Conservation (phyloP, 2,888 invertebrate genomes). For the Macaria notata region DNA sequence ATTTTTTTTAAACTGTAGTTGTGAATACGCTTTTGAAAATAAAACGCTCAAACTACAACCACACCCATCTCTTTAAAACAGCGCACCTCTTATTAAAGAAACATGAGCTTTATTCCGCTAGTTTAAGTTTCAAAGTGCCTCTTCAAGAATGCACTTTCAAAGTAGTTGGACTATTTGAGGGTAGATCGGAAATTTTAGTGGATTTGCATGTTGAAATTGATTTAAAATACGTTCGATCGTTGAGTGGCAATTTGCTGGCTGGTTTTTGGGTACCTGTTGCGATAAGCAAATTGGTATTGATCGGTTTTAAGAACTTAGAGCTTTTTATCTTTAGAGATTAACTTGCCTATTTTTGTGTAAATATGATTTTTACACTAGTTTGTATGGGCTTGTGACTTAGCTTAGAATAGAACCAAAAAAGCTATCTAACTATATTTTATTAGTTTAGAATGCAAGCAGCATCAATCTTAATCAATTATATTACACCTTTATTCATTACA, state of each 20-base stretch:
- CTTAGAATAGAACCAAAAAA: no score
- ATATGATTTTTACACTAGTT: no score
- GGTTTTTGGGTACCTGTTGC: background rate
- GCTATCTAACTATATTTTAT: no score
- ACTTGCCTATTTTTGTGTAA: no score
- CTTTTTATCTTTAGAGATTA: no score
- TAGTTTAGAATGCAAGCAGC: no score
- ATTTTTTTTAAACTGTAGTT: no score
- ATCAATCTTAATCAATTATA: no score
- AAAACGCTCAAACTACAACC: background rate
- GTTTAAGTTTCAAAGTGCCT: constrained; percentile 10
- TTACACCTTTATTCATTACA: no score
- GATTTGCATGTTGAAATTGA: constrained; percentile 22
- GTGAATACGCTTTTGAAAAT: no score
- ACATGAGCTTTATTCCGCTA: constrained; percentile 9
- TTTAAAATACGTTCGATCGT: constrained; percentile 17
- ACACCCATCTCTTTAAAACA: constrained; percentile 10
- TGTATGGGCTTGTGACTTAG: no score
- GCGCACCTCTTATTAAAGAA: constrained; percentile 5
- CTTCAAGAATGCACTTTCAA: constrained; percentile 2
- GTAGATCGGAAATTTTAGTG: constrained; percentile 19
- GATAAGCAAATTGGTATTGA: background rate
- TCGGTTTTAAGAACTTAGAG: no score
- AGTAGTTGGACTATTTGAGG: constrained; percentile 6
- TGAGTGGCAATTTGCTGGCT: constrained; percentile 3